Base-by-base conservation (phyloP, 2,888 invertebrate species). In the Bursaphelenchus okinawaensis region DNA sequence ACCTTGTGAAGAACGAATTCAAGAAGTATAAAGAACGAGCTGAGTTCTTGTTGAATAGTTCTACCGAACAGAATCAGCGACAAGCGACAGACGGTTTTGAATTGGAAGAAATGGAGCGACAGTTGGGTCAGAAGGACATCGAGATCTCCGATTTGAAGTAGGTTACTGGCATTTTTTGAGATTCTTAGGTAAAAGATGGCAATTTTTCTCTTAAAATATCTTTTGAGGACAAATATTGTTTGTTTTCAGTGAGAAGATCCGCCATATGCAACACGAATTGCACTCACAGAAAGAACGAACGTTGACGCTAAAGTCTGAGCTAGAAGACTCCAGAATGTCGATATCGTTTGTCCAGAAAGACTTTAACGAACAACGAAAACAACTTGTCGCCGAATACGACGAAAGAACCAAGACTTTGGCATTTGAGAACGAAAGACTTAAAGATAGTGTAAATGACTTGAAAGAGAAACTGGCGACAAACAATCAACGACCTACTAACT, bases 211-310 rank as follows among this genome's bases (percentile, higher is more conserved):
- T n/a, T n/a, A n/a, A n/a, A n/a, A n/a, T n/a, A n/a, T n/a, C n/a
- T n/a, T n/a, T n/a, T n/a, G n/a, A n/a, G n/a, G n/a, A n/a, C n/a
- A n/a, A n/a, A n/a, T n/a, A n/a, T 40, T 40, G n/a, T 40, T 16
- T 40, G 12, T n/a, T 16, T 40, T 51, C 62, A 62, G 62, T n/a
- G 62, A 68, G 16, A 52, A 68, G 19, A 20, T 61, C 27, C 26
- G 24, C 27, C 56, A 31, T 29, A 55, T 69, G 50, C 51, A 71
- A 57, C 60, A 63, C n/a, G 74, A 71, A 61, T 50, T 75, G 28
- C 50, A 75, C 50, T 60, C 70, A 31, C 26, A 62, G 19, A 62
- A 73, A 26, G 62, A 71, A n/a, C 58, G 55, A 19, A 40, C 27
- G 24, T 28, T 31, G 7, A 28, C 52, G 20, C 26, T 66, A 22